phyloP scores from a whole-genome alignment of 2,888 invertebrate species.

The Scotopteryx bipunctaria region DNA sequence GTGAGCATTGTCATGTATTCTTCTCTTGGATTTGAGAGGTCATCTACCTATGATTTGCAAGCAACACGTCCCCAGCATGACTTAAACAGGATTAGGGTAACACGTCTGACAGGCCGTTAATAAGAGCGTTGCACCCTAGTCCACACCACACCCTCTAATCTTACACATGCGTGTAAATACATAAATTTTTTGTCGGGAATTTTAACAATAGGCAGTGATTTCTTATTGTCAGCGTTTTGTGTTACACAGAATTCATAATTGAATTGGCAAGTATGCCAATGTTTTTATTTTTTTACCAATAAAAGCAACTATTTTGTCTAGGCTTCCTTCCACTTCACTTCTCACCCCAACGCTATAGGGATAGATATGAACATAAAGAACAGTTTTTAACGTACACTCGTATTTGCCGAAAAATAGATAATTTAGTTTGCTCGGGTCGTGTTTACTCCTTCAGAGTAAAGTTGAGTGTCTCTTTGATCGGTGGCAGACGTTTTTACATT shows the following conservation, averaged over 20 bases:
- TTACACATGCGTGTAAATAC: constrained; percentile 60
- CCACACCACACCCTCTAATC: constrained; percentile 69
- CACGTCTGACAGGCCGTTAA: constrained; percentile 74
- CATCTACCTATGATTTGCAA: constrained; percentile 14
- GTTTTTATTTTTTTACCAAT: too few relatives aligned
- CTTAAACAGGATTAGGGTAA: constrained; percentile 67
- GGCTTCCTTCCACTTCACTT: too few relatives aligned
- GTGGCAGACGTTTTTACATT: constrained; percentile 63
- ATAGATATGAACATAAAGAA: too few relatives aligned
- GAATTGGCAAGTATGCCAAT: too few relatives aligned
- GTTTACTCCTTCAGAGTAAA: not conserved
- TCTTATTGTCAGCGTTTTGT: constrained; percentile 32
- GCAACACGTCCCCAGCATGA: constrained; percentile 40
- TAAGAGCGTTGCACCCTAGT: constrained; percentile 75
- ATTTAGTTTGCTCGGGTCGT: not conserved
- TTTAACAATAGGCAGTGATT: constrained; percentile 39
- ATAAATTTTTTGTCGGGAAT: constrained; percentile 38
- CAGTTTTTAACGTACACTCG: not conserved
- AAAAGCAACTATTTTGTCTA: too few relatives aligned
- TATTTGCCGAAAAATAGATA: not conserved
- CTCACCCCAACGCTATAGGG: too few relatives aligned
- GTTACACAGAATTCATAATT: constrained; percentile 28
- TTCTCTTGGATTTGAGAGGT: not conserved
- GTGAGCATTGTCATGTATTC: constrained; percentile 5
- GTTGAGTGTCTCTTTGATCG: constrained; percentile 52